phyloP scores from a whole-genome alignment of 2,113 vertebrate genomes.

The Esox niger region DNA sequence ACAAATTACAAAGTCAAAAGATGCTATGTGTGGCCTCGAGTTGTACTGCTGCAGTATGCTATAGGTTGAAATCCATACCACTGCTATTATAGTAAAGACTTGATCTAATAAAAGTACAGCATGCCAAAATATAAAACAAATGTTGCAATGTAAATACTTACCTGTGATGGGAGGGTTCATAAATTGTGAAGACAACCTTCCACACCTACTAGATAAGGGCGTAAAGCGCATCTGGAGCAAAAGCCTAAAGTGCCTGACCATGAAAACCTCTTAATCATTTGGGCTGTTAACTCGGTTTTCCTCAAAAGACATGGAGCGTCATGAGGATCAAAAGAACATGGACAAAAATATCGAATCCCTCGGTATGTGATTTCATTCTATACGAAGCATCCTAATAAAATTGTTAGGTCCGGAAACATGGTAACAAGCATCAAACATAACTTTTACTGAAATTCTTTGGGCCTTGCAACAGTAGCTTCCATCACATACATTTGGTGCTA shows the following conservation, averaged over 20 bases:
- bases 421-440: neutral
- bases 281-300: conserved; percentile 7
- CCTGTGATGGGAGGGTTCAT: no score
- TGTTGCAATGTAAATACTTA: no score
- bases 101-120: no score
- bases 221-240: conserved; percentile 10
- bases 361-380: neutral
- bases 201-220: neutral
- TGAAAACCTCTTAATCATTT: conserved; percentile 40
- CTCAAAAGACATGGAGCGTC: conserved; percentile 29
- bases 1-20: no score
- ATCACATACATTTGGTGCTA: neutral
- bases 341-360: conserved; percentile 6
- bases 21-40: no score
- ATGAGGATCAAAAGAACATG: conserved; percentile 16
- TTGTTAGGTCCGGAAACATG: neutral
- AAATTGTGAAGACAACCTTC: neutral
- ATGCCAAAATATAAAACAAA: no score
- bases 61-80: no score
- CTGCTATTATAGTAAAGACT: no score
- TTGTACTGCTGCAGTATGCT: no score
- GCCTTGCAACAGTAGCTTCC: neutral
- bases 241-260: conserved; percentile 26
- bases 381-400: neutral
- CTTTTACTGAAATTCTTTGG: neutral